phyloP scores from a whole-genome alignment of 2,888 invertebrate genomes.

The Horisme vitalbata region DNA sequence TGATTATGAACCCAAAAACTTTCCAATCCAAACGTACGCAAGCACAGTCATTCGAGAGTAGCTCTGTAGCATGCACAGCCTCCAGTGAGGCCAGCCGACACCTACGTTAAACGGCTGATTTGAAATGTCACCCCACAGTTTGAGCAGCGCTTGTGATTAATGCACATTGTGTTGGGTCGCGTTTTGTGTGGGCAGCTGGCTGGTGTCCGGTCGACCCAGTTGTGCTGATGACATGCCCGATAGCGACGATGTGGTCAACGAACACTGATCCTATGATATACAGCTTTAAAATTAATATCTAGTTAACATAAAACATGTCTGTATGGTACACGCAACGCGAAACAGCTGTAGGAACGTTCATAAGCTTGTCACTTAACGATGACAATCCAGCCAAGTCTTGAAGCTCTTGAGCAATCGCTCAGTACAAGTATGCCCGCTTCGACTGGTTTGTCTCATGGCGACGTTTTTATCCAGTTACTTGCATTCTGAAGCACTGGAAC shows the following conservation, averaged over 20 bases:
- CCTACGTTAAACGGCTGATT: constrained; percentile 52
- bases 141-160: constrained; percentile 47
- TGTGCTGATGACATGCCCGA: constrained; percentile 66
- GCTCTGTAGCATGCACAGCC: constrained; percentile 22
- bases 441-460: constrained; percentile 75
- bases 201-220: constrained; percentile 74
- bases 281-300: constrained; percentile 13
- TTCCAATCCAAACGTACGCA: constrained; percentile 39
- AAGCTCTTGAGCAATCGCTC: constrained; percentile 46
- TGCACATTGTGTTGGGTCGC: constrained; percentile 28
- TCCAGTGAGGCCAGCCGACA: constrained; percentile 30
- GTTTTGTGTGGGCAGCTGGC: constrained; percentile 49
- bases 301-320: constrained; percentile 6
- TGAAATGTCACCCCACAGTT: constrained; percentile 47
- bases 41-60: constrained; percentile 31
- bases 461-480: constrained; percentile 81
- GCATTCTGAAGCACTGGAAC: constrained; percentile 79
- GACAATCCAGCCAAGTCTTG: constrained; percentile 43
- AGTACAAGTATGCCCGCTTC: constrained; percentile 42
- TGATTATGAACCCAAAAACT: constrained; percentile 26
- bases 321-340: constrained; percentile 6
- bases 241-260: constrained; percentile 51
- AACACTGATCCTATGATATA: constrained; percentile 35
- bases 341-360: constrained; percentile 22
- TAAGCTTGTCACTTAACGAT: constrained; percentile 25